Conservation (phyloP, 2,113 vertebrate species). For the Aepyceros melampus region DNA sequence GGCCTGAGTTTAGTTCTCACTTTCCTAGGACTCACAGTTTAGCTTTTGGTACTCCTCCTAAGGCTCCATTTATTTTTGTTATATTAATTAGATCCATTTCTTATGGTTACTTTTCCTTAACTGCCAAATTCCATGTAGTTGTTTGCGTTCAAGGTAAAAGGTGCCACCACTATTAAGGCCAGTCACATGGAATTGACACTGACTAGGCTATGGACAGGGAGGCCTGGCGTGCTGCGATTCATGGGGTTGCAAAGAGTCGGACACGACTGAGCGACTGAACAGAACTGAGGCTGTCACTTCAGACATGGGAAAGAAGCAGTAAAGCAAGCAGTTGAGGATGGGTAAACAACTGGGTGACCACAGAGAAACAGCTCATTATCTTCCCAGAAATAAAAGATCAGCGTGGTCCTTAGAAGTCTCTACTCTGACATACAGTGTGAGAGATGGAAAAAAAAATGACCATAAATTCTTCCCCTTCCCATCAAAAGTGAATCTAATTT, state of each 20-base stretch:
- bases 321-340: background rate
- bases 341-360: background rate
- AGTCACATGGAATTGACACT: background rate
- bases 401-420: background rate
- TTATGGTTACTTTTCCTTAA: background rate
- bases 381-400: background rate
- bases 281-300: background rate
- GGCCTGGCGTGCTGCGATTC: no score
- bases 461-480: background rate
- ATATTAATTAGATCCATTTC: background rate
- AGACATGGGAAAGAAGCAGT: background rate
- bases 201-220: background rate
- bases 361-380: background rate
- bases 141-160: background rate
- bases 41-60: background rate
- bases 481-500: background rate
- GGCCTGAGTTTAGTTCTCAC: background rate
- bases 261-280: no score
- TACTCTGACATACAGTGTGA: background rate
- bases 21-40: background rate
- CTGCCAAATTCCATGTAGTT: background rate
- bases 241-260: no score
- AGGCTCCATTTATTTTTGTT: background rate
- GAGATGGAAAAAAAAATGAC: background rate
- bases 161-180: background rate